Base-by-base conservation (phyloP, 2,797 vertebrate genomes). In the Hippoglossus hippoglossus region DNA sequence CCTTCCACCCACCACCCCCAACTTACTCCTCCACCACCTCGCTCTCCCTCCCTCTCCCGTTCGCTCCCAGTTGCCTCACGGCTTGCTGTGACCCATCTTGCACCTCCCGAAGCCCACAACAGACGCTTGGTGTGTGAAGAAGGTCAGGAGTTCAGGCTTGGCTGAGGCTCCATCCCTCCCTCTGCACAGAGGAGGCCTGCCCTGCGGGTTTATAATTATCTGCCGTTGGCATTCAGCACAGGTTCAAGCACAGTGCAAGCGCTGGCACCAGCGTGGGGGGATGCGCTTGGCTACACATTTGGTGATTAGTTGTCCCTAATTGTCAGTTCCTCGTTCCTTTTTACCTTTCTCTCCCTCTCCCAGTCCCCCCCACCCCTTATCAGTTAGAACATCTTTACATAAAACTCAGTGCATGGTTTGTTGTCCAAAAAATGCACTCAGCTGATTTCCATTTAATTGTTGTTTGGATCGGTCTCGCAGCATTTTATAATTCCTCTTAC, bases 121-220 rank as follows among this genome's bases (percentile, higher is more conserved):
- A 94, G 94, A 93, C 90, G 87, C 90, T 91, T 76, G 92, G 93
- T 95, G 94, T 95, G 94, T 94, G 94, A 94, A 95, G 92, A 91
- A 91, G 95, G 94, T 95, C 94, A 95, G 92, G 92, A 95, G 95
- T 95, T 95, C 95, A 95, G 89, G 86, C 81, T 73, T 72, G 87
- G 89, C 85, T 86, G 89, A 90, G 90, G 88, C 91, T 93, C 91
- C 82, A 84, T 87, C 79, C 90, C 82, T 91, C 89, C 87, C 89
- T 87, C 87, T 83, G 84, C 87, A 86, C 92, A 87, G 91, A 90
- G 89, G 89, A 92, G 91, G 84, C 90, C 91, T 88, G 89, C 85
- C 92, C 90, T 76, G 87, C 71, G 79, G 91, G 91, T 94, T 94
- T 94, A 93, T 94, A 94, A 94, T 95, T 93, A 93, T 94, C 94